phyloP scores from a whole-genome alignment of 1,140 invertebrate species.

The Mactra quadrangularis region DNA sequence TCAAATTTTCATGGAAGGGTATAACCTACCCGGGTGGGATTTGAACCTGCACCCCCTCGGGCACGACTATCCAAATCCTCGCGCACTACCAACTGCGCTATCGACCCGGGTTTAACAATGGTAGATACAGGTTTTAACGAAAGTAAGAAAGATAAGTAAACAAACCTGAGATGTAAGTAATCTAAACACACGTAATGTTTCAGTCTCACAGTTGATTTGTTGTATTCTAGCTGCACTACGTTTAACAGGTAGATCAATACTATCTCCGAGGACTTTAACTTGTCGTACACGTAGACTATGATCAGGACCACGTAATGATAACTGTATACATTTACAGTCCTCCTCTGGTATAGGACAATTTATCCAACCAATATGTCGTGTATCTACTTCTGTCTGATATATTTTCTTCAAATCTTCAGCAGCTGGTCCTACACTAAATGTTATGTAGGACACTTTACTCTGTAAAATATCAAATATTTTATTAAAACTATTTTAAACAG shows the following conservation, averaged over 20 bases:
- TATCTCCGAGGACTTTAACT: conserved; percentile 85
- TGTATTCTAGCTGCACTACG: conserved; percentile 81
- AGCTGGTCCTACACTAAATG: conserved; percentile 91
- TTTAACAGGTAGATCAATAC: conserved; percentile 71
- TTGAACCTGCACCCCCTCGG: too few species aligned
- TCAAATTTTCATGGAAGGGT: too few species aligned
- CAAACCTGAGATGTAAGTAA: conserved; percentile 96
- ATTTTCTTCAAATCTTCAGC: conserved; percentile 92
- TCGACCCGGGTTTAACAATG: too few species aligned
- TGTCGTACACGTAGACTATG: conserved; percentile 94
- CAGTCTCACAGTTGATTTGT: conserved; percentile 92
- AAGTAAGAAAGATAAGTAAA: too few species aligned
- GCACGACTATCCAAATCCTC: too few species aligned
- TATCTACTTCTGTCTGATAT: conserved; percentile 91
- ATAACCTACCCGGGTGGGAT: too few species aligned
- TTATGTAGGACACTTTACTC: conserved; percentile 94
- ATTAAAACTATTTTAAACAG: not conserved
- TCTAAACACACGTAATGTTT: conserved; percentile 97
- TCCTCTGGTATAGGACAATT: conserved; percentile 90
- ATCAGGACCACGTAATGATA: conserved; percentile 96
- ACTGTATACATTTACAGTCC: conserved; percentile 85
- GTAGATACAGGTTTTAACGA: too few species aligned
- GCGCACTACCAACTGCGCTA: too few species aligned
- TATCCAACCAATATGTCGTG: conserved; percentile 85
- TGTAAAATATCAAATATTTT: conserved; percentile 82